These are phyloP conservation scores for Bucorvus abyssinicus DNA, from an alignment of 2,797 vertebrate genomes.

Conservation along the genomic window DNA sequence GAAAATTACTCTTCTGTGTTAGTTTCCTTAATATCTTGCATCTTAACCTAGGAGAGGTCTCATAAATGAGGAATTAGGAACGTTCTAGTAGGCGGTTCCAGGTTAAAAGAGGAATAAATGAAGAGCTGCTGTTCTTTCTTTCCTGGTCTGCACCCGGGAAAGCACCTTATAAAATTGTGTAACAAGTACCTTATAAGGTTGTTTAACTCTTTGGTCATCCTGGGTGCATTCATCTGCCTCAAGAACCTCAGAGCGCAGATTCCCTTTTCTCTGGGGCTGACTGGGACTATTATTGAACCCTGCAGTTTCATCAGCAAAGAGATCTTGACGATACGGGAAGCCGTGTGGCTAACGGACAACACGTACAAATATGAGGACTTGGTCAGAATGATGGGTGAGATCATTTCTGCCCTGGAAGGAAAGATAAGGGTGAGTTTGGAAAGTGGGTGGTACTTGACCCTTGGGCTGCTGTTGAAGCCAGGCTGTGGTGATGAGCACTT, in stretches of 20 bases:
- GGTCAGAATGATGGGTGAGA: slow-evolving; percentile 98
- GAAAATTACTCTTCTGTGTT: not conserved
- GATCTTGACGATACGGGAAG: slow-evolving; percentile 95
- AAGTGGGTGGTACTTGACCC: not conserved
- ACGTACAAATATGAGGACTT: slow-evolving; percentile 98
- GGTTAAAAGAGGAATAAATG: not conserved
- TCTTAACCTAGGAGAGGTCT: not conserved
- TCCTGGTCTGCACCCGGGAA: not conserved
- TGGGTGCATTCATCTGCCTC: not conserved
- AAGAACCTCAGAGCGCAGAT: not conserved
- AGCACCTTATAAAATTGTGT: not conserved
- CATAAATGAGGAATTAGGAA: not conserved
- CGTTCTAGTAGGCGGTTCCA: not conserved
- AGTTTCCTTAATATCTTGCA: not conserved
- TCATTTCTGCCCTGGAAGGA: slow-evolving; percentile 90
- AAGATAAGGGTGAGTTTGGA: slow-evolving; percentile 85
- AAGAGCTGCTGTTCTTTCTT: not conserved
- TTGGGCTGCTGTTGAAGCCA: not conserved
- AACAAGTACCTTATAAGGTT: not conserved
- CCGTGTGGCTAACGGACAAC: slow-evolving; percentile 98
- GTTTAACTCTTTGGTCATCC: not conserved
- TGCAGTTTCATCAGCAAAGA: slow-evolving; percentile 90
- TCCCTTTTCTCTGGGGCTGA: not conserved
- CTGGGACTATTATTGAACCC: not conserved
- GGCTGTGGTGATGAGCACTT: not conserved